Conservation (phyloP, 2,113 vertebrate species). For the Ctenomys sociabilis region DNA sequence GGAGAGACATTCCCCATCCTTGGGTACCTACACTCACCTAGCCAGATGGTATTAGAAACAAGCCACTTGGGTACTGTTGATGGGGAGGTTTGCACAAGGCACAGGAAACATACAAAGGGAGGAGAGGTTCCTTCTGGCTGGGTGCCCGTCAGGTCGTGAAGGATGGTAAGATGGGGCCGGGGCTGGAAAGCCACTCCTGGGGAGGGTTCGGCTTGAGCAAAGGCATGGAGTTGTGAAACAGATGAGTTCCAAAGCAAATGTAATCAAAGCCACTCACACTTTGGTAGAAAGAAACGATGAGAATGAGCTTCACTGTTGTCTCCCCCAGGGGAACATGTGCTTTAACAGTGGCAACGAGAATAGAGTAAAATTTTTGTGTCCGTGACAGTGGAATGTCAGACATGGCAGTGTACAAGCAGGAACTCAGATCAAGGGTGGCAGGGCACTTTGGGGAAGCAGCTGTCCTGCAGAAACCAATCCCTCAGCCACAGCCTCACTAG, state of each 20-base stretch:
- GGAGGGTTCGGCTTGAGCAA: accelerated
- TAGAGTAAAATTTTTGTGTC: neutral
- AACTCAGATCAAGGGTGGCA: neutral
- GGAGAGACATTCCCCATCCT: neutral
- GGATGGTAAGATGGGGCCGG: neutral
- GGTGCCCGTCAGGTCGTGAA: accelerated
- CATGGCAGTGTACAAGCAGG: neutral
- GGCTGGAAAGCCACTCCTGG: accelerated
- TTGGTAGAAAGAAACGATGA: neutral
- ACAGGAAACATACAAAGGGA: neutral
- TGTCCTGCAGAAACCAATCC: neutral
- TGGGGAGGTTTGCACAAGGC: neutral
- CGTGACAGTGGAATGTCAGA: neutral
- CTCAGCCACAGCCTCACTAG: neutral
- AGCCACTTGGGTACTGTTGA: neutral
- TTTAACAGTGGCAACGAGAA: neutral
- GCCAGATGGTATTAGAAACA: neutral
- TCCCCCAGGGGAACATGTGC: neutral
- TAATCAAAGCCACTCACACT: neutral
- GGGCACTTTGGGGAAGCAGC: neutral
- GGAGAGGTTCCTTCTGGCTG: neutral
- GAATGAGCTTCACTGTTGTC: neutral
- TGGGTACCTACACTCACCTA: neutral
- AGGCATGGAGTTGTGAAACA: accelerated
- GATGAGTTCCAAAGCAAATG: neutral